Percentiles rank a stretch among this genome's conserved stretches.
Evolutionary conservation across 2,888 invertebrate genomes (phyloP).

Genomic region (Pseudanteris insignis): DNA sequence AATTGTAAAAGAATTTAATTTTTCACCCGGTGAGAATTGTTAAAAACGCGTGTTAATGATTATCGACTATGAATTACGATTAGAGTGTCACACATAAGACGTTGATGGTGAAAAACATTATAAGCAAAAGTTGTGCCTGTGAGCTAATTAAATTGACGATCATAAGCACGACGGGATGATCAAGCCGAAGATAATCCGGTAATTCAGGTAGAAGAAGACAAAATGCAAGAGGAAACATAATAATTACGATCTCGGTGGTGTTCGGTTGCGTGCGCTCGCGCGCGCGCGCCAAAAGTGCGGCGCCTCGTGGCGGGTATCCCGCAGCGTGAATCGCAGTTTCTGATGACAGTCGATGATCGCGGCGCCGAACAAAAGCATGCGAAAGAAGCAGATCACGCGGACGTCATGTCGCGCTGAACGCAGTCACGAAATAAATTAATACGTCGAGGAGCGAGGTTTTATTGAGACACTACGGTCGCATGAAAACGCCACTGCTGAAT

Average conservation of each 20-base stretch:
- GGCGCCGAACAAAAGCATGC: constrained; percentile 26
- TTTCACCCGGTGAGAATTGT: no score
- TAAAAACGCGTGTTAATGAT: no score
- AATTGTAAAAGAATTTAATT: no score
- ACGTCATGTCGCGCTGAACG: constrained; percentile 35
- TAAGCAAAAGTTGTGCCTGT: no score
- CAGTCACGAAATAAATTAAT: constrained; percentile 37
- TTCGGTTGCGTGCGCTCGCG: no score
- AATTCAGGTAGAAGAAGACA: no score
- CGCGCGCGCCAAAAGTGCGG: constrained; percentile 43
- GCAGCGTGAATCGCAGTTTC: constrained; percentile 41
- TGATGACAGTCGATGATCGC: constrained; percentile 43
- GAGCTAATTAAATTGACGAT: no score
- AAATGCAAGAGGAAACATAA: constrained; percentile 7
- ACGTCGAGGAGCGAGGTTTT: constrained; percentile 12
- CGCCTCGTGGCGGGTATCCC: constrained; percentile 33
- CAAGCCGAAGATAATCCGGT: no score
- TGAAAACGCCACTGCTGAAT: constrained; percentile 19
- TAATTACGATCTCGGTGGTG: constrained; percentile 37
- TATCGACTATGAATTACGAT: no score
- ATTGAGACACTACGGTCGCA: constrained; percentile 30
- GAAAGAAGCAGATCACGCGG: constrained; percentile 40
- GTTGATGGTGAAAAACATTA: no score
- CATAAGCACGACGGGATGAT: no score
- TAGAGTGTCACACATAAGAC: no score